Evolutionary conservation across 2,888 invertebrate species (phyloP).

Genomic region (Dione juno): DNA sequence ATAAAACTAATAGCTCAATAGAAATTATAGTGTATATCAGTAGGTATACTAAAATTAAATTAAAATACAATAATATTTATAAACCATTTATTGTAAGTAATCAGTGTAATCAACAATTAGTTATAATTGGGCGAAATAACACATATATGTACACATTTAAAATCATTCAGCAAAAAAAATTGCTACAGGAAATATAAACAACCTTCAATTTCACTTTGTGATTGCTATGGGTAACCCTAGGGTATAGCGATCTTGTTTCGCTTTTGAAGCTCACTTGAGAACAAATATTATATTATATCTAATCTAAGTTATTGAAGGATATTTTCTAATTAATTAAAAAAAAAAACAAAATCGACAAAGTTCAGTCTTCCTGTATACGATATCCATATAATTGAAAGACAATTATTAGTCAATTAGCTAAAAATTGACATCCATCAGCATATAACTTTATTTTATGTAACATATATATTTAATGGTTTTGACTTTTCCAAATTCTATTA

Average conservation of each 20-base stretch:
- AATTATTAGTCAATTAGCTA: constrained; percentile 41
- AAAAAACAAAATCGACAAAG: constrained; percentile 42
- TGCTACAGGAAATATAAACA: constrained; percentile 44
- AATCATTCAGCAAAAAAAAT: constrained; percentile 9
- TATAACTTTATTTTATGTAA: constrained; percentile 8
- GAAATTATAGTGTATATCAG: background rate
- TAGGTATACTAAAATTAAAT: constrained; percentile 10
- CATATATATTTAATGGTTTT: background rate
- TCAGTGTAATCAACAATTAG: constrained; percentile 61
- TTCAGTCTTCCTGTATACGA: constrained; percentile 59
- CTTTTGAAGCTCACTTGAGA: constrained; percentile 37
- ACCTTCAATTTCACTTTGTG: constrained; percentile 31
- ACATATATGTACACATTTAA: constrained; percentile 24
- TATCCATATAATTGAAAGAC: constrained; percentile 45
- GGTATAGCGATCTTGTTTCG: constrained; percentile 28
- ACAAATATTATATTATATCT: constrained; percentile 24
- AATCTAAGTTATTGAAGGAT: constrained; percentile 21
- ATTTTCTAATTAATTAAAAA: constrained; percentile 19
- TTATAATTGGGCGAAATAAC: constrained; percentile 37
- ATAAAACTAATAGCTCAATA: background rate
- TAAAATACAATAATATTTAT: constrained; percentile 56
- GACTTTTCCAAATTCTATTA: constrained; percentile 2
- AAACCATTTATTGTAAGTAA: constrained; percentile 74
- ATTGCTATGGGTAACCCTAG: constrained; percentile 28
- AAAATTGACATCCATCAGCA: constrained; percentile 48